These are phyloP conservation scores for Spilogale gracilis DNA, from an alignment of 2,113 vertebrate genomes.

Conservation along the genomic window DNA sequence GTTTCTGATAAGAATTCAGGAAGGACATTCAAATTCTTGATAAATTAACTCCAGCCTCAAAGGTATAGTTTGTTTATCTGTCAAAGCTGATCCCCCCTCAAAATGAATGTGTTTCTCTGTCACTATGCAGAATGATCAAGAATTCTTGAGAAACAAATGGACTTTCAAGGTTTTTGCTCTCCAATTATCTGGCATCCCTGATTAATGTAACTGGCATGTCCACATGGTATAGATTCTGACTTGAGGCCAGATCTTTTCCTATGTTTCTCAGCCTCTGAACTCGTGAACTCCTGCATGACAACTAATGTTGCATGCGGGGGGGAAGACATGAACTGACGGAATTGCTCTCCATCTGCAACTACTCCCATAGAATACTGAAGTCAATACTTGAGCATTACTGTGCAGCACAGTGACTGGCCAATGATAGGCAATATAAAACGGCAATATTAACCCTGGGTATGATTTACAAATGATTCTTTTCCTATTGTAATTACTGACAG, in stretches of 20 bases:
- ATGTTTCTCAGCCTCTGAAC: background rate
- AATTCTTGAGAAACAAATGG: background rate
- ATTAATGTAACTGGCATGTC: background rate
- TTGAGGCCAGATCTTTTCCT: background rate
- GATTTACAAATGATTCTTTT: slow-evolving; percentile 5
- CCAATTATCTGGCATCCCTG: background rate
- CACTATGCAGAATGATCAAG: background rate
- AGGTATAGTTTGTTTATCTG: slow-evolving; percentile 5
- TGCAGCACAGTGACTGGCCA: background rate
- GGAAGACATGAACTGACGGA: background rate
- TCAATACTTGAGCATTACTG: background rate
- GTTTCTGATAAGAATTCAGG: slow-evolving; percentile 38
- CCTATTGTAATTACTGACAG: background rate
- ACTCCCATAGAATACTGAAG: background rate
- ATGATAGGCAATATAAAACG: background rate
- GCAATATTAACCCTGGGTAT: background rate
- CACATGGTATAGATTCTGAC: background rate
- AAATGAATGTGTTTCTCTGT: slow-evolving; percentile 1
- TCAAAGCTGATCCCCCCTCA: background rate
- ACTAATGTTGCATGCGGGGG: background rate
- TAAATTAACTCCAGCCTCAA: slow-evolving; percentile 13
- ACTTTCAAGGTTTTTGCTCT: background rate
- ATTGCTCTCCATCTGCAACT: background rate
- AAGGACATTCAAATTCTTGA: background rate
- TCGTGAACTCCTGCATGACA: background rate